Base-by-base conservation (phyloP, 2,888 invertebrate genomes). In the Hyalella azteca region DNA sequence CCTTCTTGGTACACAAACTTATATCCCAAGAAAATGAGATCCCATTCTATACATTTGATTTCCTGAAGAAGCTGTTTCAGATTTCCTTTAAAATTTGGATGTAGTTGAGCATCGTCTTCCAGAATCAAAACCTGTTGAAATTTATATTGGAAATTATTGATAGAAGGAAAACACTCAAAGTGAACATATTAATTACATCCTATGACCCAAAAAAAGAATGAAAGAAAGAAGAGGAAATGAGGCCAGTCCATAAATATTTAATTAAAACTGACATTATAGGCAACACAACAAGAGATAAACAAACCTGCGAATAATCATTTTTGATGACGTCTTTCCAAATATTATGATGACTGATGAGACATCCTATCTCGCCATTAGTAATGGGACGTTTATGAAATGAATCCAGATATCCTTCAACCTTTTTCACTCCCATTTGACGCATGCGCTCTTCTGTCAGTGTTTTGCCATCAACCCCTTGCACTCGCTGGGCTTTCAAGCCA, bases 291-390 rank as follows among this genome's bases (percentile, higher is more conserved):
- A 13, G 1, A 50, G 7, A 19, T 19, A 4, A n/a, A 36, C 66
- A n/a, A 36, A 66, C 66, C 66, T 66, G 13, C 2, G 66, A 36
- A 29, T 29, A 66, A 36, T 13, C 5, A 19, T 66, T 32, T 66
- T 66, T 66, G 19, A 66, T 0, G 36, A 36, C 66, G 15, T 66
- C 29, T 66, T 66, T 66, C 66, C 66, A 66, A n/a, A 36, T 36
- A 29, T 36, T 66, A 36, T 66, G 39, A 19, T 66, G 66, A 66
- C 66, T 66, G 13, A 66, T 4, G 19, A 66, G 66, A 36, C 66
- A 66, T 7, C 66, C 66, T 13, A 66, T 15, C 19, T 66, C 66
- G 7, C 66, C 66, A 7, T 36, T 66, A 7, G 66, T 66, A 32
- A 66, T 66, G 36, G 66, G 36, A 32, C 36, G 66, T 36, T 36